phyloP scores from a whole-genome alignment of 2,888 invertebrate species.

The Encarsia formosa region DNA sequence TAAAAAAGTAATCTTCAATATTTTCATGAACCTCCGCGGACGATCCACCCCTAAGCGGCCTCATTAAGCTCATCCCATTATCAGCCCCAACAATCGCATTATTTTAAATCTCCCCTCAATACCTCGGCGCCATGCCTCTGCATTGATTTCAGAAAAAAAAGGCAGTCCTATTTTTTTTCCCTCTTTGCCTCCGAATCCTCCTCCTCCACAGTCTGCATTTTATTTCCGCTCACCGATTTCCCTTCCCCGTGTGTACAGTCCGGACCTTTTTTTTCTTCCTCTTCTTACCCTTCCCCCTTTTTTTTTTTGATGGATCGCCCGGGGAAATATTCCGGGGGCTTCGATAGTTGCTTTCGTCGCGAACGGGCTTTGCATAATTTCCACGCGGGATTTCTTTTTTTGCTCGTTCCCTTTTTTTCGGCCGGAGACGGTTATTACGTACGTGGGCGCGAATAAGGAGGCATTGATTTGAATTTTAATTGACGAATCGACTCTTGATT shows the following conservation, averaged over 20 bases:
- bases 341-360: constrained; percentile 19
- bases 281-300: not conserved
- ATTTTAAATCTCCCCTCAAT: no score
- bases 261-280: constrained; percentile 11
- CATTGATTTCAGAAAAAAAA: constrained; percentile 16
- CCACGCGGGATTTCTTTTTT: no score
- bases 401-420: no score
- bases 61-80: no score
- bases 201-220: constrained; percentile 17
- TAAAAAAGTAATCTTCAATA: no score
- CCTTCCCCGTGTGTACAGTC: not conserved
- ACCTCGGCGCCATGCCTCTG: constrained; percentile 2
- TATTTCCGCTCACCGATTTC: constrained; percentile 27
- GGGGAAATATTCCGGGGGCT: constrained; percentile 29
- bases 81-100: no score
- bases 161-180: not conserved
- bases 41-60: no score
- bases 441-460: no score
- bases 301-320: constrained; percentile 24
- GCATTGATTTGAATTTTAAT: no score
- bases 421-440: no score
- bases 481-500: no score
- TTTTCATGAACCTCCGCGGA: no score
- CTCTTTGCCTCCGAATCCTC: not conserved
- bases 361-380: constrained; percentile 20